A percentile compares a stretch with the other conserved stretches of the same genome.
These are phyloP conservation scores for Eutrigla gurnardus DNA, from an alignment of 2,797 vertebrate genomes.

Conservation along the genomic window DNA sequence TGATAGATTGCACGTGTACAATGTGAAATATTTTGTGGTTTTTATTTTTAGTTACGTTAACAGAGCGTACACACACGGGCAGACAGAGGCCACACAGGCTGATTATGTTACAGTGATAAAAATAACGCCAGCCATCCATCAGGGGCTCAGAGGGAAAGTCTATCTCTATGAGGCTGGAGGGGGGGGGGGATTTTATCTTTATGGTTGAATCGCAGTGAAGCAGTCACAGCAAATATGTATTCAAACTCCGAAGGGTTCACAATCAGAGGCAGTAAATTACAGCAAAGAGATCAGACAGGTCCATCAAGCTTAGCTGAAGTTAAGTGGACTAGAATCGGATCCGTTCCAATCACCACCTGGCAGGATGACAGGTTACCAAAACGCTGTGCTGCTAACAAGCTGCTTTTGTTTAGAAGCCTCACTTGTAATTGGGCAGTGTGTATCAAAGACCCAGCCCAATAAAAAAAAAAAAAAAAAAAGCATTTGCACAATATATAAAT, in stretches of 20 bases:
- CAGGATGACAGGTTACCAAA: slow-evolving; percentile 57
- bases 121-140: slow-evolving; percentile 72
- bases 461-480: not conserved
- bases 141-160: slow-evolving; percentile 48
- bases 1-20: slow-evolving; percentile 45
- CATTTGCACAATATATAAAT: not conserved
- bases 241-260: slow-evolving; percentile 33
- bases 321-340: slow-evolving; percentile 31
- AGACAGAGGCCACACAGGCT: slow-evolving; percentile 49
- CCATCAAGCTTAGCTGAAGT: slow-evolving; percentile 33
- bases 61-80: slow-evolving; percentile 32
- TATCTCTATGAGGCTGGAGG: slow-evolving; percentile 19
- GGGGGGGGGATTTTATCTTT: slow-evolving; percentile 38
- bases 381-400: slow-evolving; percentile 57
- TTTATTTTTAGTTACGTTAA: slow-evolving; percentile 65
- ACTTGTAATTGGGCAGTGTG: slow-evolving; percentile 45
- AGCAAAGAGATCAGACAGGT: slow-evolving; percentile 40
- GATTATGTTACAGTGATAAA: slow-evolving; percentile 76
- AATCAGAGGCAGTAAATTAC: slow-evolving; percentile 48
- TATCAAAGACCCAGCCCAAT: slow-evolving; percentile 17
- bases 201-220: slow-evolving; percentile 33
- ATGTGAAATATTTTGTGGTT: slow-evolving; percentile 57
- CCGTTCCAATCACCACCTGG: slow-evolving; percentile 58
- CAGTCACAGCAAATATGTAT: slow-evolving; percentile 24
- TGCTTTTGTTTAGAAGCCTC: slow-evolving; percentile 47